Evolutionary conservation across 23 tunicate species (phyloP).

Genomic region (Trididemnum clinides): DNA sequence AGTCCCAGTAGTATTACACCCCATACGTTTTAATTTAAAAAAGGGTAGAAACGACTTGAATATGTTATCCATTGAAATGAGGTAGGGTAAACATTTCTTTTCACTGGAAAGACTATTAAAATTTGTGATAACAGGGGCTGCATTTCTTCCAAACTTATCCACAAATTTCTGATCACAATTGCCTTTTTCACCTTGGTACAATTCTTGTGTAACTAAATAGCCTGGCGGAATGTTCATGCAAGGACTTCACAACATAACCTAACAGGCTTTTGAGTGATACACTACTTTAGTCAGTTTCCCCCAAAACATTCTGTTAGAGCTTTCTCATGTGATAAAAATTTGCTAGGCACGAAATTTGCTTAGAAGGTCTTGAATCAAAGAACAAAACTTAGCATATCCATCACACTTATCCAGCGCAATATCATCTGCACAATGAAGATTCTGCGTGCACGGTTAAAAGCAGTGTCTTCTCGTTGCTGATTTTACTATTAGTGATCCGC

Average conservation of each 20-base stretch:
- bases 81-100: background rate
- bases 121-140: background rate
- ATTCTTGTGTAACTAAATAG: background rate
- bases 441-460: background rate
- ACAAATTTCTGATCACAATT: background rate
- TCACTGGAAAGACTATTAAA: background rate
- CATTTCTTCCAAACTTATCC: background rate
- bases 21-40: background rate
- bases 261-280: no score
- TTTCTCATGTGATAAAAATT: background rate
- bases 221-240: background rate
- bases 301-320: background rate
- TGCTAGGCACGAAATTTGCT: background rate
- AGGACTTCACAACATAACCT: no score
- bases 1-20: background rate
- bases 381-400: background rate
- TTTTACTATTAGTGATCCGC: background rate
- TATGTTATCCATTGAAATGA: background rate
- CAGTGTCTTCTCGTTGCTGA: background rate
- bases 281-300: no score
- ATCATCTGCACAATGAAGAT: background rate
- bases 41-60: background rate
- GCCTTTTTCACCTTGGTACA: background rate
- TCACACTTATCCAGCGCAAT: no score
- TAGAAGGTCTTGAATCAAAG: background rate